Conservation (phyloP, 2,113 vertebrate species). For the Thermophis baileyi region DNA sequence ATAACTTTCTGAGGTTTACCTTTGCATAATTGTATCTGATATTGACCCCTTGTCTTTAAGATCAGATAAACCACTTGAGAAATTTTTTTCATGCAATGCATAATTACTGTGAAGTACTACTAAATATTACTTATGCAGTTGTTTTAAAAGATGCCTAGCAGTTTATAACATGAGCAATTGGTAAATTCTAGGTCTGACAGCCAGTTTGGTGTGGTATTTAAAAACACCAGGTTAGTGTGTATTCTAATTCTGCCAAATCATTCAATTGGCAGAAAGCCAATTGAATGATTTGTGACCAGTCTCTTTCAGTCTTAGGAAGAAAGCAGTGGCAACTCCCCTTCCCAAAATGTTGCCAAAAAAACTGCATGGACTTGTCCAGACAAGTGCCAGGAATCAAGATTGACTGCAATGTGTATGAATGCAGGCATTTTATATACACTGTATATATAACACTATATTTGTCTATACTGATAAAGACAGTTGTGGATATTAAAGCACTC, state of each 20-base stretch:
- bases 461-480: not conserved
- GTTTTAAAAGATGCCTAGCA: not conserved
- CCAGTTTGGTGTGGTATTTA: not conserved
- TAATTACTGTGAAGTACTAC: not conserved
- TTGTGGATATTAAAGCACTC: not conserved
- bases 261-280: not conserved
- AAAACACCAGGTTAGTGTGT: not conserved
- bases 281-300: not conserved
- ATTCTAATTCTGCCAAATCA: not conserved
- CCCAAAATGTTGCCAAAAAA: not conserved
- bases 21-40: not conserved
- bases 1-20: not conserved
- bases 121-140: not conserved
- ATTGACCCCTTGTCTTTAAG: not conserved
- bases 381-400: not conserved
- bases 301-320: not conserved
- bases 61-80: not conserved
- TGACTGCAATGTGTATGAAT: not conserved
- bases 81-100: not conserved
- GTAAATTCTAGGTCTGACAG: not conserved
- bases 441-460: not conserved
- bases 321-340: not conserved
- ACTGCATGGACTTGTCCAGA: not conserved
- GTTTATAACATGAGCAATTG: not conserved
- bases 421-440: not conserved